A percentile compares a stretch with the other conserved stretches of the same genome.
Evolutionary conservation across 2,888 invertebrate genomes (phyloP).

Genomic region (Cheilosia soror): DNA sequence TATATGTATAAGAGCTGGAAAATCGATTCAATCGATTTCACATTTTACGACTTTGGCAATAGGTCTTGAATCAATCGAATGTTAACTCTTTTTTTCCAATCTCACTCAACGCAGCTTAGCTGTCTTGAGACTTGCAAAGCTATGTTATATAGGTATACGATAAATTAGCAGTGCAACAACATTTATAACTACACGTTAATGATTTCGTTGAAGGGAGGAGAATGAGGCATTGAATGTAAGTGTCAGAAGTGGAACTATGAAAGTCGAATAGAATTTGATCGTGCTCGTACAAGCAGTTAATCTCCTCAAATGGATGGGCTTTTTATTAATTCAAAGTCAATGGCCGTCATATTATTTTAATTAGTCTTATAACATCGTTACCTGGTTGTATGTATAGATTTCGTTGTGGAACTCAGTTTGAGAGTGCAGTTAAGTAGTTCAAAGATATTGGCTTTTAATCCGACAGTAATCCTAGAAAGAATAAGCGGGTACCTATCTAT

Average conservation of each 20-base stretch:
- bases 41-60: slow-evolving; percentile 71
- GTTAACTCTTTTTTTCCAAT: background rate
- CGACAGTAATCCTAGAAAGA: no score
- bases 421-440: no score
- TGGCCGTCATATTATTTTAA: slow-evolving; percentile 10
- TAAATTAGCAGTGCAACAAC: slow-evolving; percentile 52
- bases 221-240: slow-evolving; percentile 10
- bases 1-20: slow-evolving; percentile 43
- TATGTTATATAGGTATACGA: slow-evolving; percentile 31
- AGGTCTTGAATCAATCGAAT: slow-evolving; percentile 69
- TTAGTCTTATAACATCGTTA: background rate
- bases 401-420: no score
- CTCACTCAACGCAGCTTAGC: background rate
- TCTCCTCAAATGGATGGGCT: background rate
- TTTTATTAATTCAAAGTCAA: slow-evolving; percentile 10
- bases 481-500: no score
- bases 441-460: no score
- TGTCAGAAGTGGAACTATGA: slow-evolving; percentile 14
- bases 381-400: background rate
- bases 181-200: slow-evolving; percentile 57
- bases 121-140: slow-evolving; percentile 20
- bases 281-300: background rate
- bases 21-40: slow-evolving; percentile 72
- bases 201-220: slow-evolving; percentile 53
- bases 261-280: background rate